Evolutionary conservation across 2,113 vertebrate species (phyloP), one percentile per base, ranked within the genome.

Genomic region (Glareola pratincola): DNA sequence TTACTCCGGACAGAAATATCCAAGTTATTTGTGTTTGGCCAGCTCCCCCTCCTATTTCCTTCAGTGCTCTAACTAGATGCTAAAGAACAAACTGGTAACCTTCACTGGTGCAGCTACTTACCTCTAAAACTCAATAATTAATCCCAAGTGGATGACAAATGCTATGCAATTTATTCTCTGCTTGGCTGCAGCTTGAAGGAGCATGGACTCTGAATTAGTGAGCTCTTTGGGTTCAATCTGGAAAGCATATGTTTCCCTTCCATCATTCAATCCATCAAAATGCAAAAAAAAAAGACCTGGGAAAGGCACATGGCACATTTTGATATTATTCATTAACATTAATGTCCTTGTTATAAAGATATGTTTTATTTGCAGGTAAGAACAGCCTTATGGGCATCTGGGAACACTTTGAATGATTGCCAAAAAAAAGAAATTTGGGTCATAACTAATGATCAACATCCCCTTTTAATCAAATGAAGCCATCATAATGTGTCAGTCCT

Each of bases 391-490:
- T 73, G 68, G 77, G 95, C 98, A 98, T 98, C 97, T 98, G 98
- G 97, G 98, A 98, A 95, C 97, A 96, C 94, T 98, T 98, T 98
- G 97, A 98, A 97, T 98, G 98, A 98, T 98, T 98, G 96, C 98
- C 85, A 98, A 88, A 95, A 97, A 95, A 91, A 96, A 97, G 95
- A 98, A 98, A 98, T 97, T 97, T 96, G 92, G 98, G 93, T 98
- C 96, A 96, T 95, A 98, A 97, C 95, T 98, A 98, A 98, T 97
- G 98, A 98, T 96, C 97, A 97, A 98, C 98, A 98, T 98, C 98
- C 97, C 96, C 97, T 98, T 98, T 98, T 98, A 98, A 98, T 98
- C 98, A 98, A 96, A 98, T 94, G 97, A 98, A 98, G 97, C 96
- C 96, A 87, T 98, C 97, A 97, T 96, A 98, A 98, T 97, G 98